A percentile compares a stretch with the other conserved stretches of the same genome.
Conservation (phyloP, 2,113 vertebrate species). For the Scatophagus argus region DNA sequence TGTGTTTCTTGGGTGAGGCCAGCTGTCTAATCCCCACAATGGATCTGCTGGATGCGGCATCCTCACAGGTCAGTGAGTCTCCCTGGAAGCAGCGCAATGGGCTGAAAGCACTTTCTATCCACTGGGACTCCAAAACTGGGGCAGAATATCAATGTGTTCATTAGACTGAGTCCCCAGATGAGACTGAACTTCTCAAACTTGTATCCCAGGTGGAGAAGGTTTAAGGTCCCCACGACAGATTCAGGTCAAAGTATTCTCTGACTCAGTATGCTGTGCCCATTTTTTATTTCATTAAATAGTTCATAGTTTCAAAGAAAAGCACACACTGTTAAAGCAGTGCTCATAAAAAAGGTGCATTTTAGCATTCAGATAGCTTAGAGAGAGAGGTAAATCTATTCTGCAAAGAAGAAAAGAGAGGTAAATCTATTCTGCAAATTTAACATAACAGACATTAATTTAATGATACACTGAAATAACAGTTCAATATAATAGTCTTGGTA, state of each 20-base stretch:
- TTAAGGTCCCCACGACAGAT: conserved; percentile 65
- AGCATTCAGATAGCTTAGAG: too few relatives aligned
- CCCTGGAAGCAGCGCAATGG: conserved; percentile 21
- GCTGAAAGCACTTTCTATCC: conserved; percentile 46
- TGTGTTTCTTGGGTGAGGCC: conserved; percentile 91
- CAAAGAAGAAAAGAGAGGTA: background rate
- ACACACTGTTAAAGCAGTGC: background rate
- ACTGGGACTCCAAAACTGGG: conserved; percentile 46
- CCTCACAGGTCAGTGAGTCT: conserved; percentile 83
- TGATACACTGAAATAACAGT: background rate
- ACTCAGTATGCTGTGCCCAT: conserved; percentile 41
- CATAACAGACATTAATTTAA: background rate
- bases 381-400: background rate
- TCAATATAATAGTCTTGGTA: background rate
- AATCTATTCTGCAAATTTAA: conserved; percentile 6
- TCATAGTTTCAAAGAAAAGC: conserved; percentile 3
- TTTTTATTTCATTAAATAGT: conserved; percentile 25
- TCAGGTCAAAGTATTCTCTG: conserved; percentile 55
- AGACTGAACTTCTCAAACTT: conserved; percentile 59
- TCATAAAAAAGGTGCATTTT: background rate
- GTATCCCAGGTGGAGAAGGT: conserved; percentile 56
- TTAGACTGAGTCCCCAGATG: conserved; percentile 57
- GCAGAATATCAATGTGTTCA: conserved; percentile 63
- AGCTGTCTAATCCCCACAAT: conserved; percentile 85
- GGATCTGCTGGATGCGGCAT: conserved; percentile 83